phyloP scores from a whole-genome alignment of 2,113 vertebrate genomes.

The Periophthalmodon schlosseri region DNA sequence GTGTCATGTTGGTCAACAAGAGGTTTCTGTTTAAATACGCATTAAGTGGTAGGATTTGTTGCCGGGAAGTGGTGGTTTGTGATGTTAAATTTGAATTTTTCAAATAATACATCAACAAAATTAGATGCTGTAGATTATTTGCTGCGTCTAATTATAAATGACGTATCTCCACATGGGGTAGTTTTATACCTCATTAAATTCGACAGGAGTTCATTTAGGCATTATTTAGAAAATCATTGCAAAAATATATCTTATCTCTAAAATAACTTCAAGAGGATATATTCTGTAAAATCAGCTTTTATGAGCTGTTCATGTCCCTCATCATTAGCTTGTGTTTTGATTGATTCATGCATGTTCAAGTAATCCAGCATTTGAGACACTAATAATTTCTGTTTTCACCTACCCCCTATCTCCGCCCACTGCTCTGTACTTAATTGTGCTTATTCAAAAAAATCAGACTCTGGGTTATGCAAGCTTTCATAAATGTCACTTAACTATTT shows the following conservation, averaged over 20 bases:
- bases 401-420: too few species aligned
- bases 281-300: too few species aligned
- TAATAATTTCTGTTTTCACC: too few species aligned
- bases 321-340: too few species aligned
- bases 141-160: not conserved
- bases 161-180: not conserved
- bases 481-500: too few species aligned
- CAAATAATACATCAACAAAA: not conserved
- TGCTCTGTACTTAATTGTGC: not conserved
- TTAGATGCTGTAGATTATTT: not conserved
- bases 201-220: not conserved
- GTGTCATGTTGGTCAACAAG: conserved; percentile 39
- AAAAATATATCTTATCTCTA: not conserved
- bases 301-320: too few species aligned
- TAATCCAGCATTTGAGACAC: too few species aligned
- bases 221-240: not conserved
- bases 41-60: not conserved
- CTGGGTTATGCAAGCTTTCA: too few species aligned
- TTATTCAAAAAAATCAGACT: too few species aligned
- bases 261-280: not conserved
- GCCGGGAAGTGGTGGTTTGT: not conserved
- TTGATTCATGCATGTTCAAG: too few species aligned
- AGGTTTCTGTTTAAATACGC: conserved; percentile 13
- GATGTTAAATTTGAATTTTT: not conserved
- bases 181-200: not conserved